Percentiles rank a stretch among this genome's conserved stretches.
Conservation (phyloP, 1,140 invertebrate species). For the Drosophila funebris region DNA sequence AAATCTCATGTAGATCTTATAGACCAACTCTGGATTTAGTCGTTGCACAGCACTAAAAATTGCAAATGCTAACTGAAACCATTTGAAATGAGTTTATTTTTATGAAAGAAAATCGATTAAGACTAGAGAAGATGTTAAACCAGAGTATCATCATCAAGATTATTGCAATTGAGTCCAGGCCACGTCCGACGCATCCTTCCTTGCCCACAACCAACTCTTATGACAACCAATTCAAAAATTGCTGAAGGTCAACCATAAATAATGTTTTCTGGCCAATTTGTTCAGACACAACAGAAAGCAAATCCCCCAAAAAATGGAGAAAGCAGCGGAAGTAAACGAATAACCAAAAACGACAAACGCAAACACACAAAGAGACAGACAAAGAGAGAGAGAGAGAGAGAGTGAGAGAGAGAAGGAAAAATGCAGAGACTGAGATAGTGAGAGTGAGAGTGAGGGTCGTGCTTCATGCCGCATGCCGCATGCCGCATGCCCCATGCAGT, state of each 20-base stretch:
- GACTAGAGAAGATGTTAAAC: too few species aligned
- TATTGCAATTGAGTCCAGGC: not conserved
- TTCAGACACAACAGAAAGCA: conserved; percentile 11
- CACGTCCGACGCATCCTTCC: too few species aligned
- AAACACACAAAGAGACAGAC: not conserved
- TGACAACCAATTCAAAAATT: conserved; percentile 18
- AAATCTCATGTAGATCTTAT: too few species aligned
- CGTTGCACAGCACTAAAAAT: too few species aligned
- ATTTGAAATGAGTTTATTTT: too few species aligned
- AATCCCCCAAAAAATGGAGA: not conserved
- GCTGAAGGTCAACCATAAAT: conserved; percentile 26
- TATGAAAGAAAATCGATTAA: too few species aligned
- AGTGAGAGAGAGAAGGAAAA: not conserved
- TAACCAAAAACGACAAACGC: conserved; percentile 3
- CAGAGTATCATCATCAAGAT: not conserved
- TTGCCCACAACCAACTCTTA: not conserved
- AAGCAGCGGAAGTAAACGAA: conserved; percentile 19
- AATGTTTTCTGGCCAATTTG: conserved; percentile 53
- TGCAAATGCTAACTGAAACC: too few species aligned
- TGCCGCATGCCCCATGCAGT: conserved; percentile 40
- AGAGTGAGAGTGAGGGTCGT: not conserved
- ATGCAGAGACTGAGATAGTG: not conserved
- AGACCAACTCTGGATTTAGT: too few species aligned
- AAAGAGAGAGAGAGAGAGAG: not conserved
- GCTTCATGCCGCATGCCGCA: conserved; percentile 36